Base-by-base conservation (phyloP, 2,888 invertebrate genomes). In the Pelosia muscerda region DNA sequence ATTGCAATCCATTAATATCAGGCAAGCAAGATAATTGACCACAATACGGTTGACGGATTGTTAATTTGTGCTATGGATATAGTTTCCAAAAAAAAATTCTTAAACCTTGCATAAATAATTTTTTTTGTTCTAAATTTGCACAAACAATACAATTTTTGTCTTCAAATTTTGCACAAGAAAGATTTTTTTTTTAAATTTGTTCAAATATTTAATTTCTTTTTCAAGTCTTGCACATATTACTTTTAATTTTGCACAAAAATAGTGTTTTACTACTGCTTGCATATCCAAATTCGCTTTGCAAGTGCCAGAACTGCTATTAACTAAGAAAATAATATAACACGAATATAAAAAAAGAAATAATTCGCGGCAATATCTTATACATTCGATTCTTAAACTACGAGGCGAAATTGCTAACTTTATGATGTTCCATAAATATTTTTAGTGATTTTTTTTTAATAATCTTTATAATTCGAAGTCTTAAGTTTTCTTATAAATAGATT, bases 351-450 rank as follows among this genome's bases (percentile, higher is more conserved):
- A 56, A 64, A 42, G 8, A 38, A 38, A 13, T n/a, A 23, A 55
- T n/a, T 19, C 38, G 59, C 57, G 70, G 71, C 53, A 75, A 68
- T 8, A 34, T 66, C 61, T 69, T 66, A 59, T 63, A 58, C 58
- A 65, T 49, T 78, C 65, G 61, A 64, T 42, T 59, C 66, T 78
- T 71, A 78, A 9, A 67, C 68, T 78, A 78, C 11, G 63, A 64
- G 69, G 66, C 58, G 65, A 68, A 57, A 68, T 61, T 57, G 28
- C 68, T 65, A 68, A 61, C 31, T 68, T 67, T 61, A 38, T 34
- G 22, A 55, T 53, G 64, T 55, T 42, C 55, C 60, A 64, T 68
- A 67, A 63, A 62, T 67, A 68, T 60, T 59, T 63, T 70, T 66
- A 63, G 62, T 63, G 53, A 19, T 64, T 64, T 65, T 64, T 60